These are phyloP conservation scores for Oopsacas minuta DNA, from an alignment of 37 sponge, comb jelly and placozoan genomes.

Conservation along the genomic window DNA sequence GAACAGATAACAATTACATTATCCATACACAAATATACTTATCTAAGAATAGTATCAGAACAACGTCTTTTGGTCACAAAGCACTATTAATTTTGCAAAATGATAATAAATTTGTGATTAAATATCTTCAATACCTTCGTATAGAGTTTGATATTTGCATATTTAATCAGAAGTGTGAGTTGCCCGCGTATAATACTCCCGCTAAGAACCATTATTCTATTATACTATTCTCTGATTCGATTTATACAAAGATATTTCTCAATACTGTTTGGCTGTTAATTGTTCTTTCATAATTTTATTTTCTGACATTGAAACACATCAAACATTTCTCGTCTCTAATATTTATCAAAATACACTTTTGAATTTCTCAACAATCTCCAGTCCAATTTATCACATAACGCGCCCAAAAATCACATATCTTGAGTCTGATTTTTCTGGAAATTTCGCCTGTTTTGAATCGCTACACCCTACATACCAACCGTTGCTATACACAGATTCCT, in stretches of 20 bases:
- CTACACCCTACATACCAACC: neutral
- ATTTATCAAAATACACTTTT: neutral
- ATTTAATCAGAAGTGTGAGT: neutral
- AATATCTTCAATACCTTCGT: neutral
- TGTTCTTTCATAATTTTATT: neutral
- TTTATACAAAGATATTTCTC: neutral
- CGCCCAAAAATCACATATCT: neutral
- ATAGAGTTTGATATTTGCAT: neutral
- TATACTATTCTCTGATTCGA: neutral
- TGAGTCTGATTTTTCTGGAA: neutral
- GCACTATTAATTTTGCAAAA: neutral
- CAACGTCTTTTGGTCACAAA: neutral
- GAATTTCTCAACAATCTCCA: neutral
- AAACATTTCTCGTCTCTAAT: neutral
- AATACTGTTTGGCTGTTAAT: neutral
- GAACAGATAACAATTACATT: too few relatives aligned
- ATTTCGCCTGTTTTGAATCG: neutral
- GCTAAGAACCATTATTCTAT: neutral
- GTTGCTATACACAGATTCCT: neutral
- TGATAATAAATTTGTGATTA: neutral
- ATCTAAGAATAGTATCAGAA: too few relatives aligned
- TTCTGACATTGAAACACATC: neutral
- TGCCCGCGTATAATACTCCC: neutral
- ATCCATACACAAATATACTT: too few relatives aligned
- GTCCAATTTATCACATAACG: neutral